Evolutionary conservation across 1,140 invertebrate genomes (phyloP), one percentile per base, ranked within the genome.

Genomic region (Drosophila miranda): DNA sequence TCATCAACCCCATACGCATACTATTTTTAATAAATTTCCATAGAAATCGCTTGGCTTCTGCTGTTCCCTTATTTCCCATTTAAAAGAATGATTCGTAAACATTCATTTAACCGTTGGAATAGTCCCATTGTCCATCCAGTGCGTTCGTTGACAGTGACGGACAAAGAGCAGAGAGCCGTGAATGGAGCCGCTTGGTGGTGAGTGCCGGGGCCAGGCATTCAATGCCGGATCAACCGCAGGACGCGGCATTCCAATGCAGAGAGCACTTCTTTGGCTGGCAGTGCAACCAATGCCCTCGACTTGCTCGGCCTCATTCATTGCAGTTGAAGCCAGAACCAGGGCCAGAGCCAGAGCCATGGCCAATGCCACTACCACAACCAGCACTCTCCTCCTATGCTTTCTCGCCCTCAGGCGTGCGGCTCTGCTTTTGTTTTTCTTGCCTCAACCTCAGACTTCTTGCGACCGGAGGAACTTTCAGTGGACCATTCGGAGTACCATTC

Each of bases 291-390:
- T 49, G 61, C 34, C 43, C 64, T 23, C 19, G 41, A 64, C 64
- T 44, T 46, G 19, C 21, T 28, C 50, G 34, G 49, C 62, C 23
- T 50, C 42, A 41, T 46, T 67, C 50, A 67, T 49, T 56, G 63
- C 52, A 55, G 73, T 53, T 68, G 72, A 61, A 58, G 73, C 78
- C 78, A 80, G 72, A 76, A 67, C 67, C 43, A 38, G 9, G 19
- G 49, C 7, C 28, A 38, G 1, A 13, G 23, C 38, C 44, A 19
- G 34, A 1, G 43, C 56, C 45, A 59, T 16, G 6, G 63, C 48
- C 69, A 74, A 53, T 44, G 63, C 44, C 58, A 57, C 43, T 63
- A 8, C 34, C 48, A 19, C 51, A 11, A 11, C 2, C 23, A 26
- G 23, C 9, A 9, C 8, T 11, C 9, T 34, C 30, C 44, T 67